A percentile compares a stretch with the other conserved stretches of the same genome.
These are phyloP conservation scores for Rhipidura dahli DNA, from an alignment of 2,113 vertebrate genomes.

Conservation along the genomic window DNA sequence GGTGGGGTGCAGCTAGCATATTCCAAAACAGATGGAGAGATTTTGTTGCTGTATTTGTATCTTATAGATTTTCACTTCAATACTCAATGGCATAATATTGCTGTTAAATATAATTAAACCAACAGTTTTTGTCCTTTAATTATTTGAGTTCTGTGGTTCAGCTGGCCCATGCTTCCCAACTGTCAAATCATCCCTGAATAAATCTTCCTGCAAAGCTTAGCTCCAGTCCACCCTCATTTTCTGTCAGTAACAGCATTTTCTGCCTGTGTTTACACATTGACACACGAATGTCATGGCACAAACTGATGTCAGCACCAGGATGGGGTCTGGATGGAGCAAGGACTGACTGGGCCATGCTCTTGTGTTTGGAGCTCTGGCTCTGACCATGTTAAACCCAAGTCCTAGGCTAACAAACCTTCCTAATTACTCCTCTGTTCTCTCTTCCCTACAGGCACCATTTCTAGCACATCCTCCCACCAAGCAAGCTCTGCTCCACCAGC, in stretches of 20 bases:
- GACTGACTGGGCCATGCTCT: neutral
- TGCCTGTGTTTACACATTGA: neutral
- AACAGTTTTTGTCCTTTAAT: neutral
- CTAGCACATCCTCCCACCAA: neutral
- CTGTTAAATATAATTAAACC: neutral
- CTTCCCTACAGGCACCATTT: neutral
- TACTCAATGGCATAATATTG: neutral
- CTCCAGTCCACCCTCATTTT: neutral
- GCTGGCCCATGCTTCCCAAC: neutral
- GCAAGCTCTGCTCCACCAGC: neutral
- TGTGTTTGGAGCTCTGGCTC: neutral
- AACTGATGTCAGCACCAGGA: neutral
- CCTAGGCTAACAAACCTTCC: neutral
- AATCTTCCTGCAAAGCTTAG: neutral
- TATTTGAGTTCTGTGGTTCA: neutral
- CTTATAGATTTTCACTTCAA: neutral
- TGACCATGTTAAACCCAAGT: neutral
- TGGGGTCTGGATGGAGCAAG: neutral
- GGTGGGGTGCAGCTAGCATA: neutral
- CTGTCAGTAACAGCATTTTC: neutral
- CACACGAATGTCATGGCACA: neutral
- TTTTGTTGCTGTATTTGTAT: neutral
- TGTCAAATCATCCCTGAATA: neutral
- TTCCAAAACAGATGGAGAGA: neutral
- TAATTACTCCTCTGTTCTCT: neutral